Base-by-base conservation (phyloP, 2,797 vertebrate genomes). In the Thunnus albacares region DNA sequence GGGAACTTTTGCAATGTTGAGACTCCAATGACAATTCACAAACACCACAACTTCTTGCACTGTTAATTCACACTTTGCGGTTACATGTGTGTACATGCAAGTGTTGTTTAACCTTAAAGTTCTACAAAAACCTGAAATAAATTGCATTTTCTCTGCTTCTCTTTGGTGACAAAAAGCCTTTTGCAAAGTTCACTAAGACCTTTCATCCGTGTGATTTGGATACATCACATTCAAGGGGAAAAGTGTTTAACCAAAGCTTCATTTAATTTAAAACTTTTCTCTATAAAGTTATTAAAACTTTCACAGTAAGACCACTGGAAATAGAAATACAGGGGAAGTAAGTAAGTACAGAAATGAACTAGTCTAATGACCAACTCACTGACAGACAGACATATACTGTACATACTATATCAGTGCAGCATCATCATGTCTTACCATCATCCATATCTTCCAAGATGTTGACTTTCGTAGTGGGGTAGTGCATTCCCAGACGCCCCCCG, bases 401-500 rank as follows among this genome's bases (percentile, higher is more conserved):
- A 22, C 56, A 33, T 13, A 17, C 56, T 18, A 3, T 3, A 0
- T 13, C 41, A 43, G 11, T 41, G 28, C 10, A 38, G 33, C 26
- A 14, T 33, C 18, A 63, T 35, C 8, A 15, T 3, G 57, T 24
- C 95, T 96, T 94, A 99, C 98, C 97, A 0, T 99, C 98, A 22
- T 97, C 96, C 81, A 89, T 88, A 84, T 99, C 97, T 1, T 96
- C 95, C 30, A 96, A 55, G 86, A 99, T 98, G 57, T 89, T 95
- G 80, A 99, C 84, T 57, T 12, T 94, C 76, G 95, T 75, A 26
- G 91, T 94, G 43, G 94, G 91, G 90, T 96, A 96, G 83, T 96
- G 94, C 1, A 73, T 78, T 6, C 97, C 97, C n/a, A 99, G 93
- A n/a, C 95, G 96, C 7, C 98, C 98, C 0, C 98, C 98, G 84